Percentiles rank a stretch among this genome's conserved stretches.
phyloP scores from a whole-genome alignment of 2,113 vertebrate genomes.

The Xenopus tropicalis region DNA sequence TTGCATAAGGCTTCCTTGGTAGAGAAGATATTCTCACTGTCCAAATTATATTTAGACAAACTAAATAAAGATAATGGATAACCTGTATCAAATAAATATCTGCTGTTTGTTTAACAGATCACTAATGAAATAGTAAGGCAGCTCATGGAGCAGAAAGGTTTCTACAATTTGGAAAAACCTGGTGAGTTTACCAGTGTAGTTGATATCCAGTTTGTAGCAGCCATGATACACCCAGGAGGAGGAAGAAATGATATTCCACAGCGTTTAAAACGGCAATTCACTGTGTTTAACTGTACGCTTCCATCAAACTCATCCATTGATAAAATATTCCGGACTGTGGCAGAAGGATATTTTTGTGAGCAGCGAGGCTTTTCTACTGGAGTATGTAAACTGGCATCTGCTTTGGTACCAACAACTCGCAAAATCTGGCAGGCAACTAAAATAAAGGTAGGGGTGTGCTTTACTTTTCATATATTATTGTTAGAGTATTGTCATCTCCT shows the following conservation, averaged over 20 bases:
- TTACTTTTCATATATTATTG: too few relatives aligned
- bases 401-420: slow-evolving; percentile 68
- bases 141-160: slow-evolving; percentile 80
- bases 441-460: slow-evolving; percentile 63
- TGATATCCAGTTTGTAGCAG: slow-evolving; percentile 74
- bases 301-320: slow-evolving; percentile 79
- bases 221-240: slow-evolving; percentile 81
- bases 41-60: too few relatives aligned
- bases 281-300: slow-evolving; percentile 75
- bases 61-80: too few relatives aligned
- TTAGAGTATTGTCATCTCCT: too few relatives aligned
- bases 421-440: slow-evolving; percentile 77
- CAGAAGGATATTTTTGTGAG: slow-evolving; percentile 74
- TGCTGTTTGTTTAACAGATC: slow-evolving; percentile 56
- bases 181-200: slow-evolving; percentile 74
- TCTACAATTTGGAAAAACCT: slow-evolving; percentile 78
- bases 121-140: slow-evolving; percentile 83
- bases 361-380: slow-evolving; percentile 62
- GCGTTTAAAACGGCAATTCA: slow-evolving; percentile 78
- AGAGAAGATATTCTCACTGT: too few relatives aligned
- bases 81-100: too few relatives aligned
- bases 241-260: slow-evolving; percentile 80
- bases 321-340: slow-evolving; percentile 73
- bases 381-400: slow-evolving; percentile 63
- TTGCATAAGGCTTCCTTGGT: too few relatives aligned